These are phyloP conservation scores for Lepetodrilus schrolli DNA, from an alignment of 2,888 invertebrate species.

Conservation along the genomic window DNA sequence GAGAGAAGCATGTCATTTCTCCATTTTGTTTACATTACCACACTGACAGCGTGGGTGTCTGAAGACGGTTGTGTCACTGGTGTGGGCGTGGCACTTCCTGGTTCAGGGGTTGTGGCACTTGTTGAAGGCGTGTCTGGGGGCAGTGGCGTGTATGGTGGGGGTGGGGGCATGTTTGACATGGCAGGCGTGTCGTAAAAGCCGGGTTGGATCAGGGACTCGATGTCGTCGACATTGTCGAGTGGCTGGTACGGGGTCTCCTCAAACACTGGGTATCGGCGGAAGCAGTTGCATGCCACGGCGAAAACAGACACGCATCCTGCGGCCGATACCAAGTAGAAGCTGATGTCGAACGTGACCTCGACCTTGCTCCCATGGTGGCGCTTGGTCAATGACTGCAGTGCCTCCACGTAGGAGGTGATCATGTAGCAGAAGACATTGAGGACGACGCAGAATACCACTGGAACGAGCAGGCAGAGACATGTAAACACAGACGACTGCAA, in stretches of 20 bases:
- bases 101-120: not conserved
- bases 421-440: slow-evolving; percentile 84
- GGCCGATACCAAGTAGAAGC: slow-evolving; percentile 75
- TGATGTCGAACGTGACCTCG: slow-evolving; percentile 73
- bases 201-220: slow-evolving; percentile 52
- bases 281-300: slow-evolving; percentile 83
- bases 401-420: slow-evolving; percentile 80
- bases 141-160: slow-evolving; percentile 5
- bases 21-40: too few relatives aligned
- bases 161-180: slow-evolving; percentile 45
- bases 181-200: slow-evolving; percentile 47
- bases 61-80: too few relatives aligned
- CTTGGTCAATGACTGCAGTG: slow-evolving; percentile 78
- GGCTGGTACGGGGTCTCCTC: slow-evolving; percentile 56
- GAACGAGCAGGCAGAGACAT: too few relatives aligned
- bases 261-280: slow-evolving; percentile 77
- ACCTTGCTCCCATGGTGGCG: slow-evolving; percentile 75
- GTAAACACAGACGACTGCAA: too few relatives aligned
- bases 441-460: slow-evolving; percentile 79
- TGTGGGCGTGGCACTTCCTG: too few relatives aligned
- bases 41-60: too few relatives aligned
- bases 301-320: slow-evolving; percentile 82
- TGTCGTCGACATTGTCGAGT: slow-evolving; percentile 67
- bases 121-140: not conserved
- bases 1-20: too few relatives aligned